These are phyloP conservation scores for Hermaeophaga mercurialis DNA, from an alignment of 2,888 invertebrate species.

Conservation along the genomic window DNA sequence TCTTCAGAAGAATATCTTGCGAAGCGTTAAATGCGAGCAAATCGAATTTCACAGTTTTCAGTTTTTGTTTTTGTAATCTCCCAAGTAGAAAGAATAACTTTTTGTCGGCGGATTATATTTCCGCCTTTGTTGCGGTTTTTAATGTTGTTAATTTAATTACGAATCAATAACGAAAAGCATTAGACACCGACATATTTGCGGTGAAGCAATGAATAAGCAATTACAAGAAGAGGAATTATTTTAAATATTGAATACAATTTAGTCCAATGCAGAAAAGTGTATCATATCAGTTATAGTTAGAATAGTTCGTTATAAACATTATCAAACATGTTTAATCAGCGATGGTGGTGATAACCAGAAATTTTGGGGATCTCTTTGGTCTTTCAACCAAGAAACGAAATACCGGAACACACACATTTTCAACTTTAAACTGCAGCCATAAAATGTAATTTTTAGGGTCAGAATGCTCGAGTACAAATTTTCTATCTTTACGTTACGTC, in stretches of 20 bases:
- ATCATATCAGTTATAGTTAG: too few relatives aligned
- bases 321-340: too few relatives aligned
- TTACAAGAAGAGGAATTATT: too few relatives aligned
- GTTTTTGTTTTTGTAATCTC: slow-evolving; percentile 16
- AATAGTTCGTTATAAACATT: too few relatives aligned
- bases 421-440: too few relatives aligned
- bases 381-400: too few relatives aligned
- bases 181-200: slow-evolving; percentile 14
- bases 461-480: slow-evolving; percentile 50
- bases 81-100: slow-evolving; percentile 23
- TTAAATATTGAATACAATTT: too few relatives aligned
- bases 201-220: slow-evolving; percentile 13
- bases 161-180: neutral
- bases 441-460: slow-evolving; percentile 32
- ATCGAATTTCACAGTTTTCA: slow-evolving; percentile 27
- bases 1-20: neutral
- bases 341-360: too few relatives aligned
- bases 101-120: slow-evolving; percentile 17
- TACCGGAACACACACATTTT: too few relatives aligned
- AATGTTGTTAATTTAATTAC: slow-evolving; percentile 21
- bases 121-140: slow-evolving; percentile 18
- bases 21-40: slow-evolving; percentile 25
- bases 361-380: too few relatives aligned
- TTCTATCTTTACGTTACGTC: slow-evolving; percentile 36
- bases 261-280: too few relatives aligned